Base-by-base conservation (phyloP, 2,888 invertebrate genomes). In the Standfussiana lucernea region DNA sequence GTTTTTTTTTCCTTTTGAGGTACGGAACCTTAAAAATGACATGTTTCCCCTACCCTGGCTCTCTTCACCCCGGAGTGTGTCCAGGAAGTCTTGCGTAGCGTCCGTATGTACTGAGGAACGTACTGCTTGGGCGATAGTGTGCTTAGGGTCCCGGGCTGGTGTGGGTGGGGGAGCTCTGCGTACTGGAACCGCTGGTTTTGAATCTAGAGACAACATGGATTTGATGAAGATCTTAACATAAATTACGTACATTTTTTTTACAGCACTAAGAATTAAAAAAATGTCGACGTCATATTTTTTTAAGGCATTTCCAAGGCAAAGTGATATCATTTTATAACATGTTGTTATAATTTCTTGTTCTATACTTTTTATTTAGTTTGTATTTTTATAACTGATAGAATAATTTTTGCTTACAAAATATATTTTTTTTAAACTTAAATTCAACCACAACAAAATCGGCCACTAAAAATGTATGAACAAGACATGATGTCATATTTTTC, bases 131-230 rank as follows among this genome's bases (percentile, higher is more conserved):
- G 77, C 18, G 32, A 45, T 11, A 5, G 15, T 35, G 28, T 73
- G 37, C 67, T 47, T 59, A 0, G 67, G 28, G 35, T 68, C 59
- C 0, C 85, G 88, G 13, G 28, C 56, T 0, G 88, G 85, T 0
- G 80, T 69, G 7, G 85, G 72, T 0, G 85, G 86, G 1, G 88
- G 70, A 1, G 86, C 77, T 42, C 71, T 85, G 15, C 77, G 75
- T 0, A 62, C 76, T 18, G 87, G 80, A 0, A 62, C 67, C 0
- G 78, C 42, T 2, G 77, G 84, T 13, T 81, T 78, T 6, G 81
- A 15, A 35, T n/a, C 86, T 64, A 15, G 1, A 4, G 5, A n/a
- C 24, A n/a, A 64, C n/a, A 64, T 37, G 62, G 40, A 40, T 64
- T 35, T 62, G 5, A 13, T 37, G 28, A 24, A 62, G 24, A 15